These are phyloP conservation scores for Agrypnus murinus DNA, from an alignment of 2,888 invertebrate species.

Conservation along the genomic window DNA sequence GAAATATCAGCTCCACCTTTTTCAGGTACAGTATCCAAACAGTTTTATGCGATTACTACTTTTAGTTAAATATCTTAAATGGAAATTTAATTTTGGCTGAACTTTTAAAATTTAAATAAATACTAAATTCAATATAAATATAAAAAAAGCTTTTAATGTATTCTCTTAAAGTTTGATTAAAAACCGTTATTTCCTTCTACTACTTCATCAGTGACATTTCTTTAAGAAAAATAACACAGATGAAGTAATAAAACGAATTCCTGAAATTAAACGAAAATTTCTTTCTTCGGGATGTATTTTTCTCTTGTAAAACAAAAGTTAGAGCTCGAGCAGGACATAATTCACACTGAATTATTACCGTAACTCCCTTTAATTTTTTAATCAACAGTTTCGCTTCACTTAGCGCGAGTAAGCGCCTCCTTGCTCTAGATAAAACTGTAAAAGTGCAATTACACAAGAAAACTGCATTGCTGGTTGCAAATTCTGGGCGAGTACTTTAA, in stretches of 20 bases:
- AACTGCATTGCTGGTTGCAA: slow-evolving; percentile 5
- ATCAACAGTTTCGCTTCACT: slow-evolving; percentile 19
- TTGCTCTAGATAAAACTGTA: slow-evolving; percentile 10
- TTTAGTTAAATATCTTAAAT: no score
- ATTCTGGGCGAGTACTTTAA: neutral
- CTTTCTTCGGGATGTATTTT: neutral
- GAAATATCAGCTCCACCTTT: no score
- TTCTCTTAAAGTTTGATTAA: neutral
- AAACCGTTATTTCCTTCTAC: neutral
- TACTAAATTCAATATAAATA: no score
- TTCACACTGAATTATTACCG: slow-evolving; percentile 19
- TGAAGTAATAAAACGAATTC: neutral
- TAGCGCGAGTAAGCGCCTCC: neutral
- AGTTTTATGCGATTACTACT: no score
- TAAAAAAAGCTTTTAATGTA: no score
- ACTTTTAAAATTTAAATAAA: no score
- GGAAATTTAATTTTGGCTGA: no score
- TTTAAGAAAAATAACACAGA: neutral
- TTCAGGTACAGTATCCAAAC: no score
- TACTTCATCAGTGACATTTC: neutral
- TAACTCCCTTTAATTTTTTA: slow-evolving; percentile 27
- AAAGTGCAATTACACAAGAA: slow-evolving; percentile 11
- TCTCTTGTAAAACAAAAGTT: neutral
- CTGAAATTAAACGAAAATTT: neutral
- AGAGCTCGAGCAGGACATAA: neutral